Base-by-base conservation (phyloP, 2,113 vertebrate species). In the Actenoides hombroni region DNA sequence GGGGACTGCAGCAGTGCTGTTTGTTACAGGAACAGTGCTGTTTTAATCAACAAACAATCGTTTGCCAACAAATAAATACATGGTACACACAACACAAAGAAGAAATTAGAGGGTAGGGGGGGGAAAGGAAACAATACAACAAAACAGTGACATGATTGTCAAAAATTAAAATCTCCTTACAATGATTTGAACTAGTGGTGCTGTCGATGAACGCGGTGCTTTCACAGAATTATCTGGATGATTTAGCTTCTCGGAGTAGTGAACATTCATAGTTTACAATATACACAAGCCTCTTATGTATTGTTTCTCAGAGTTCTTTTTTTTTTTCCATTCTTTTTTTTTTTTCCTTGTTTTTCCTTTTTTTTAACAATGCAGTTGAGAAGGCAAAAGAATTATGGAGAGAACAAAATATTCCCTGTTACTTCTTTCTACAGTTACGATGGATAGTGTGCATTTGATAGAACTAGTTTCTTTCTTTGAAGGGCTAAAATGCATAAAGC, bases 61-160 rank as follows among this genome's bases (percentile, higher is more conserved):
- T 99, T 99, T 99, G 98, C 98, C 98, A 99, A 99, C 98, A 99
- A 99, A 99, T 99, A 99, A 99, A 99, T 99, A 99, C 99, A 99
- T 97, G 98, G 98, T 98, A 99, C 98, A 98, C 98, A 85, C 97
- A 98, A 99, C 98, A 98, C 98, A 99, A 97, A 98, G 96, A 81
- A 97, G 92, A 98, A 98, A 97, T 97, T 95, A 93, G 83, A 64
- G 80, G 93, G 94, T 13, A 16, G 28, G 53, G 88, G 56, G 94
- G 92, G 92, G 78, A 40, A 92, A 92, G 91, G 82, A 92, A 95
- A 95, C 83, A 97, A 98, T 97, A 98, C 98, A 98, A 97, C 96
- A 98, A 98, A 98, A 98, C 42, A 98, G 97, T 96, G 98, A 98
- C 97, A 98, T 99, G 99, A 99, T 99, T 99, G 99, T 99, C 99